phyloP scores from a whole-genome alignment of 2,888 invertebrate species.

The Syritta pipiens region DNA sequence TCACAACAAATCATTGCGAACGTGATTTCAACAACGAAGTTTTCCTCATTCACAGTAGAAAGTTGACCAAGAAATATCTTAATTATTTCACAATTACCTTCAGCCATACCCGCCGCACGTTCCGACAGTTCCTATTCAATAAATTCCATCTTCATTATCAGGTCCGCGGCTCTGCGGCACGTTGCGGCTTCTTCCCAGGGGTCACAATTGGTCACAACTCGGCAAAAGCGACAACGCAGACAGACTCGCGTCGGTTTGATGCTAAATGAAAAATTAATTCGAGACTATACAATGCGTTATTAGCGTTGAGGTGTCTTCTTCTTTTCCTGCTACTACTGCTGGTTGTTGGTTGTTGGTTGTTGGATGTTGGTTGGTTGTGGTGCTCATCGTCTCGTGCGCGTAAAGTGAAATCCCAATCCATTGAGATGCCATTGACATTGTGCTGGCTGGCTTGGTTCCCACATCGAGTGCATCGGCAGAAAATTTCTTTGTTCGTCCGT shows the following conservation, averaged over 20 bases:
- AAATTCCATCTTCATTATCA: slow-evolving; percentile 50
- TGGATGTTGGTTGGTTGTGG: slow-evolving; percentile 2
- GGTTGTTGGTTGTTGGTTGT: neutral
- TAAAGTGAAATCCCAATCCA: slow-evolving; percentile 59
- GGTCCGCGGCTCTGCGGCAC: no score
- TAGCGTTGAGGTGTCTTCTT: slow-evolving; percentile 1
- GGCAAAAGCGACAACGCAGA: slow-evolving; percentile 6
- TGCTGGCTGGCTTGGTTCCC: slow-evolving; percentile 15
- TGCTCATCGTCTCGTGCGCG: neutral
- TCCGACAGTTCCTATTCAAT: slow-evolving; percentile 24
- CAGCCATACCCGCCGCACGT: slow-evolving; percentile 16
- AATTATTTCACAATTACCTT: slow-evolving; percentile 49
- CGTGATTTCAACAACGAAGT: slow-evolving; percentile 12
- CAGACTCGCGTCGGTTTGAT: slow-evolving; percentile 7
- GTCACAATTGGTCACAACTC: slow-evolving; percentile 33
- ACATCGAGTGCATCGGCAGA: slow-evolving; percentile 17
- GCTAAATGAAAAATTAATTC: slow-evolving; percentile 53
- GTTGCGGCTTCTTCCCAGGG: slow-evolving; percentile 6
- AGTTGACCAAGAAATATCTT: slow-evolving; percentile 35
- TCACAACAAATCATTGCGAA: slow-evolving; percentile 2
- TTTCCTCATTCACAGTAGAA: slow-evolving; percentile 33
- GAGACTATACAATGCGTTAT: slow-evolving; percentile 25
- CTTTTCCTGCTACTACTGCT: neutral
- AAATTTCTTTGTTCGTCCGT: neutral
- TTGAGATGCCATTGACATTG: slow-evolving; percentile 62